A percentile compares a stretch with the other conserved stretches of the same genome.
These are phyloP conservation scores for Hetaerina americana DNA, from an alignment of 1,140 invertebrate species.

Conservation along the genomic window DNA sequence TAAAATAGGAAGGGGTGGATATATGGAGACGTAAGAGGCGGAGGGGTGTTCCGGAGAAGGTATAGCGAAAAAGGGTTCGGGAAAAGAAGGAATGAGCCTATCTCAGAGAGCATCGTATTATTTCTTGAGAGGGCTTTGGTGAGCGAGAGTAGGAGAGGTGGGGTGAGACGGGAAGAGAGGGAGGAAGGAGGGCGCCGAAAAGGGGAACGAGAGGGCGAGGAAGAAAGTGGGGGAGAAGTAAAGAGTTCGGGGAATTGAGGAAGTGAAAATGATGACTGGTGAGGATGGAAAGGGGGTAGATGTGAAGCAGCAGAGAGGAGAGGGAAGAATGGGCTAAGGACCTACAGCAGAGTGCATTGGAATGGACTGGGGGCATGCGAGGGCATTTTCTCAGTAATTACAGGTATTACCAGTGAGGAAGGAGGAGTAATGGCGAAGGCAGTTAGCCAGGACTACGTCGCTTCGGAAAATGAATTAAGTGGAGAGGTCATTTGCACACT, in stretches of 20 bases:
- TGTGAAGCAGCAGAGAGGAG: no score
- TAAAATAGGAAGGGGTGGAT: not conserved
- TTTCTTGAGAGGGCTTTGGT: not conserved
- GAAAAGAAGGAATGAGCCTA: not conserved
- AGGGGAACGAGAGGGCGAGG: not conserved
- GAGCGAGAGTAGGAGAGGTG: not conserved
- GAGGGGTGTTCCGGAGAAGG: not conserved
- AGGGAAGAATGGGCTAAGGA: no score
- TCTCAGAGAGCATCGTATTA: not conserved
- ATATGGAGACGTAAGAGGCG: not conserved
- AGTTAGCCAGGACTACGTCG: no score
- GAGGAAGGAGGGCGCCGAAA: not conserved
- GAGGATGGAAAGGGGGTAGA: no score
- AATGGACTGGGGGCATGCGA: no score
- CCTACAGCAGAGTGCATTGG: no score
- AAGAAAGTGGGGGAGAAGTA: not conserved
- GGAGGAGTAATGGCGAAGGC: no score
- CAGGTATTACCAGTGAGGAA: no score
- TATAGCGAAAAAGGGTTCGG: not conserved
- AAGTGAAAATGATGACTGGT: not conserved
- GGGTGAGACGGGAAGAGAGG: not conserved
- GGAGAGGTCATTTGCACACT: no score
- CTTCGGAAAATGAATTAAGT: no score
- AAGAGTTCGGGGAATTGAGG: not conserved
- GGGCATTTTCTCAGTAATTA: no score